Base-by-base conservation (phyloP, 2,113 vertebrate species). In the Verasper variegatus region DNA sequence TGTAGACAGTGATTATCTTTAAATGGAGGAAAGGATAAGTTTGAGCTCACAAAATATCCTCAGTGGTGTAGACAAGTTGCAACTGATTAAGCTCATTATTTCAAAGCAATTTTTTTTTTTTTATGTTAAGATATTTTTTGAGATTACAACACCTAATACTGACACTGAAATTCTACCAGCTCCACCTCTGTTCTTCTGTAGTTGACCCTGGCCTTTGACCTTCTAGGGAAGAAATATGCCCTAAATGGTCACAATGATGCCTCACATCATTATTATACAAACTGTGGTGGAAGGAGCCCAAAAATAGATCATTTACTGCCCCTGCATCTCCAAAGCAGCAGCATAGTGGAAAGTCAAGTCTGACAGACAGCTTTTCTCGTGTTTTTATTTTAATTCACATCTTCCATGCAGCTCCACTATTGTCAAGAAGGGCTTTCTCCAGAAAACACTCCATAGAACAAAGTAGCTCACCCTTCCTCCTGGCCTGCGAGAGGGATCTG, bases 401-500 rank as follows among this genome's bases (percentile, higher is more conserved):
- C 26, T 59, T 69, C 21, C 37, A 64, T 23, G 27, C 55, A 64
- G 35, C 18, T 20, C 6, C 49, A 51, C 49, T 63, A 37, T 1
- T 40, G 62, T 61, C 37, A 24, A 71, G 65, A 18, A 18, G 17
- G 13, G 74, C 26, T 66, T 55, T 10, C 40, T 54, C 24, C 26
- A 20, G 27, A 63, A 13, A 63, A 40, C 62, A 95, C 96, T 14
- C 13, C 45, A 47, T 4, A 51, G 47, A 51, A 51, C 4, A 51
- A 51, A 15, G 17, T 18, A 6, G 47, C 47, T 96, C 93, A 99
- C 98, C 98, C 98, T 92, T 99, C 98, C 80, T 99, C 98, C 88
- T 99, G 97, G 47, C 94, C 94, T 3, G 96, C 98, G 57, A 99
- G 90, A 18, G 96, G 96, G 78, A 95, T 97, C 95, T 99, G 98